Evolutionary conservation across 2,797 vertebrate genomes (phyloP).

Genomic region (Lycodopsis pacificus): DNA sequence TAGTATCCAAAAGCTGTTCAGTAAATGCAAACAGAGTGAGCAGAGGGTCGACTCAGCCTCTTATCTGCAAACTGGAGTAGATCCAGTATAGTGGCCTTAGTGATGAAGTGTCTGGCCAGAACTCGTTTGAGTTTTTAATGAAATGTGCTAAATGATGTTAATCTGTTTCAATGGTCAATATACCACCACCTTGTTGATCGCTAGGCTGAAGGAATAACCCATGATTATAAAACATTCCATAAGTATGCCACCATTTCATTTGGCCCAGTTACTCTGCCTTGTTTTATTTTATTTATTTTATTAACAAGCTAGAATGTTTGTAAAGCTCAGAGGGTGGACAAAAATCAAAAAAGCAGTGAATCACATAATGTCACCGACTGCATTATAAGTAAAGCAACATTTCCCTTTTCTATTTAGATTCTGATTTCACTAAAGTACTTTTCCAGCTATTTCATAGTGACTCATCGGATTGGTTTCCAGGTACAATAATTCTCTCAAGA

Average conservation of each 20-base stretch:
- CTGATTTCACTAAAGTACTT: not conserved
- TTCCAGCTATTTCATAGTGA: conserved; percentile 2
- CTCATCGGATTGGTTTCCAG: conserved; percentile 7
- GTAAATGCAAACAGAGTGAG: conserved; percentile 6
- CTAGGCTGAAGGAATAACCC: not conserved
- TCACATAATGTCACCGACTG: not conserved
- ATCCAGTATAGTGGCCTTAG: not conserved
- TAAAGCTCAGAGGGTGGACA: not conserved
- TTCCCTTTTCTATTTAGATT: not conserved
- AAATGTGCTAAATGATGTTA: not conserved
- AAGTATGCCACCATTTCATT: not conserved
- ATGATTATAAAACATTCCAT: not conserved
- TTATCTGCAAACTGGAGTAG: not conserved
- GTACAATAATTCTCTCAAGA: not conserved
- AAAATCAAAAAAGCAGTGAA: not conserved
- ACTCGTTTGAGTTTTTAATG: conserved; percentile 4
- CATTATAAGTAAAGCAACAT: not conserved
- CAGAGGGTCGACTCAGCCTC: not conserved
- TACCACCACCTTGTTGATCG: not conserved
- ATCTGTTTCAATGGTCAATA: not conserved
- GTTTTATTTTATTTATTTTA: no score
- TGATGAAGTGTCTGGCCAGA: not conserved
- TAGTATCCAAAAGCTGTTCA: not conserved
- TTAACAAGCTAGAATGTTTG: not conserved
- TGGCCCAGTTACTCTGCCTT: not conserved